Conservation (phyloP, 2,797 vertebrate genomes). For the Coregonus suidteri region DNA sequence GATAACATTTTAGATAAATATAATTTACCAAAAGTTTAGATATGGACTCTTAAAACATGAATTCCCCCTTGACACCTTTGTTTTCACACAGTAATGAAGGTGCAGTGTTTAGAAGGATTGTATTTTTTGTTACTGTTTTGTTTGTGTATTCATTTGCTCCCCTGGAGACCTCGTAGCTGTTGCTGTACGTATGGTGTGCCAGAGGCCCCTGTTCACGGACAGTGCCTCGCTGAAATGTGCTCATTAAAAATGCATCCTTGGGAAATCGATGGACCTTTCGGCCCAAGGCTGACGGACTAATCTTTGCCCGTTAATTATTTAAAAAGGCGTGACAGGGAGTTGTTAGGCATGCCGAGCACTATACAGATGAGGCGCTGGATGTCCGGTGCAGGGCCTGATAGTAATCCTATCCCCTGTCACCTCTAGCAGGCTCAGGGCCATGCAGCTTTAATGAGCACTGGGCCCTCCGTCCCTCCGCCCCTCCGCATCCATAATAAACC, state of each 20-base stretch:
- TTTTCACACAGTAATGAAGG: constrained; percentile 21
- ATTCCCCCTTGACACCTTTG: not conserved
- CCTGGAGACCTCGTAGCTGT: constrained; percentile 42
- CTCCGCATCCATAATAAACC: not conserved
- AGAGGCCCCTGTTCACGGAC: constrained; percentile 66
- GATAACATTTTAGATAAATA: not conserved
- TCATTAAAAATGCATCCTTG: constrained; percentile 81
- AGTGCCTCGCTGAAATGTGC: constrained; percentile 75
- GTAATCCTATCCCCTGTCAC: constrained; percentile 56
- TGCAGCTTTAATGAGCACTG: constrained; percentile 76
- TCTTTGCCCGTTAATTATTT: constrained; percentile 81
- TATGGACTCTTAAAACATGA: not conserved
- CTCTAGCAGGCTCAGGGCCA: constrained; percentile 64
- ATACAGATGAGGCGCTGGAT: constrained; percentile 30
- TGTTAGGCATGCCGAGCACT: constrained; percentile 15
- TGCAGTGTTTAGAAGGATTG: constrained; percentile 46
- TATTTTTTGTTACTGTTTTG: constrained; percentile 44
- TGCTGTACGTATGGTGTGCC: constrained; percentile 14
- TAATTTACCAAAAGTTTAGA: not conserved
- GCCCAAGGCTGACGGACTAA: constrained; percentile 75
- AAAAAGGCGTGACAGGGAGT: constrained; percentile 56
- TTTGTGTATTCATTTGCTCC: constrained; percentile 74
- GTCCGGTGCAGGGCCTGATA: not conserved
- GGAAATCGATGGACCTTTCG: constrained; percentile 77
- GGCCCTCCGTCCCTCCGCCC: not conserved